Conservation (phyloP, 2,797 vertebrate genomes). For the Merluccius polli region DNA sequence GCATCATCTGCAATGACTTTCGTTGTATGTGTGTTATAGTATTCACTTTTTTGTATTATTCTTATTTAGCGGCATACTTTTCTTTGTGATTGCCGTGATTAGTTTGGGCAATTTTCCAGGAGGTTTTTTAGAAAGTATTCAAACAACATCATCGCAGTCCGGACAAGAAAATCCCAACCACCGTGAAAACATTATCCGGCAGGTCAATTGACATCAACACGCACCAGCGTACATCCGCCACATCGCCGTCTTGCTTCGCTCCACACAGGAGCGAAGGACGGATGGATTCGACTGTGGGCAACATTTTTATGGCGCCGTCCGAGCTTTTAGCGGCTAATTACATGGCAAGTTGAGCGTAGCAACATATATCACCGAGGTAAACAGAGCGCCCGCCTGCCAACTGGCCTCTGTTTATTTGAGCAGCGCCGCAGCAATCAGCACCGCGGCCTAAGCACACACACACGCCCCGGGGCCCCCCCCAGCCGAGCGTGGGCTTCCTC, state of each 20-base stretch:
- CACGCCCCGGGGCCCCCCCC: slow-evolving; percentile 24
- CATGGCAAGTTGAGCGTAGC: slow-evolving; percentile 2
- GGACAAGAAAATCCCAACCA: not conserved
- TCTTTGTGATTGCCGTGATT: not conserved
- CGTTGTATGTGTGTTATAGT: no score
- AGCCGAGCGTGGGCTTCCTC: slow-evolving; percentile 45
- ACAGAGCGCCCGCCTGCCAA: slow-evolving; percentile 49
- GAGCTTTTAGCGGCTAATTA: slow-evolving; percentile 24
- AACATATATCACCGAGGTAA: slow-evolving; percentile 40
- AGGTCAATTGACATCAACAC: not conserved
- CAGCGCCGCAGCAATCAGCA: slow-evolving; percentile 26
- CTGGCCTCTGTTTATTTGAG: slow-evolving; percentile 54
- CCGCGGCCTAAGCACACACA: slow-evolving; percentile 34
- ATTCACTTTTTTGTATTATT: no score
- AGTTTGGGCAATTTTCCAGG: not conserved
- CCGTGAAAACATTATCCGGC: not conserved
- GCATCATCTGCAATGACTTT: not conserved
- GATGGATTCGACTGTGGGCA: slow-evolving; percentile 14
- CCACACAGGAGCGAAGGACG: slow-evolving; percentile 12
- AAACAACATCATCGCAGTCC: not conserved
- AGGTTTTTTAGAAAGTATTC: not conserved
- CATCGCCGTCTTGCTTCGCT: not conserved
- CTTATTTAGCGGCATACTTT: no score
- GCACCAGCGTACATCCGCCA: not conserved
- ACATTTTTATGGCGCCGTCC: slow-evolving; percentile 22